These are phyloP conservation scores for Campylomormyrus numenius DNA, from an alignment of 2,113 vertebrate genomes.

Conservation along the genomic window DNA sequence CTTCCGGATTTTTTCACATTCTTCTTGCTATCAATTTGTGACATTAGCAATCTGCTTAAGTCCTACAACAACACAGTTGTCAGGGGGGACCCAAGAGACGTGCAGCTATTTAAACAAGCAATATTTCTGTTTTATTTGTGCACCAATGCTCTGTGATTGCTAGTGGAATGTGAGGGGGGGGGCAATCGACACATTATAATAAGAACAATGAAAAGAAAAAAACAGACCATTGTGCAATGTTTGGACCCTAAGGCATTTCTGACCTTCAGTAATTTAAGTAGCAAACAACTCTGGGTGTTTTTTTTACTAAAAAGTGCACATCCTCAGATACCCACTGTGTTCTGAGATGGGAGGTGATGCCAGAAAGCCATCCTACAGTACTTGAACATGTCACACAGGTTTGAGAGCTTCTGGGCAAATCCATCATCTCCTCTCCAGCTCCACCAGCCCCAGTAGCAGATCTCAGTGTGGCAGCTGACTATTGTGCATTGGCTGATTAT, in stretches of 20 bases:
- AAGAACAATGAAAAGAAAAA: neutral
- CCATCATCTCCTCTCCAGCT: neutral
- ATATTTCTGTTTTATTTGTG: neutral
- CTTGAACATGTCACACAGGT: neutral
- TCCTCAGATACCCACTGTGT: neutral
- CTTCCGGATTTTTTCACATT: neutral
- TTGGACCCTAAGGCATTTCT: neutral
- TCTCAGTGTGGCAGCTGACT: slow-evolving; percentile 19
- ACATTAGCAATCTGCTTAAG: neutral
- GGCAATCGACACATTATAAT: neutral
- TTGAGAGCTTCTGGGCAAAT: neutral
- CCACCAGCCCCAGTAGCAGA: slow-evolving; percentile 7
- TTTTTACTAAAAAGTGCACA: neutral
- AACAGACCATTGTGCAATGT: neutral
- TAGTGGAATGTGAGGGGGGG: neutral
- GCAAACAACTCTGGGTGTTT: neutral
- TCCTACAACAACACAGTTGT: neutral
- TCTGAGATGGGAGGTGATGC: neutral
- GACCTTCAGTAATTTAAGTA: neutral
- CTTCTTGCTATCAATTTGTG: neutral
- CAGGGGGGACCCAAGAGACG: neutral
- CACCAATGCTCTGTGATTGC: neutral
- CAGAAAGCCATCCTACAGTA: neutral
- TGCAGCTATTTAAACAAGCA: neutral
- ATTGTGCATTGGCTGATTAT: slow-evolving; percentile 29